Conservation (phyloP, 64 coral and sea anemone genomes). For the Stichodactyla mertensii region DNA sequence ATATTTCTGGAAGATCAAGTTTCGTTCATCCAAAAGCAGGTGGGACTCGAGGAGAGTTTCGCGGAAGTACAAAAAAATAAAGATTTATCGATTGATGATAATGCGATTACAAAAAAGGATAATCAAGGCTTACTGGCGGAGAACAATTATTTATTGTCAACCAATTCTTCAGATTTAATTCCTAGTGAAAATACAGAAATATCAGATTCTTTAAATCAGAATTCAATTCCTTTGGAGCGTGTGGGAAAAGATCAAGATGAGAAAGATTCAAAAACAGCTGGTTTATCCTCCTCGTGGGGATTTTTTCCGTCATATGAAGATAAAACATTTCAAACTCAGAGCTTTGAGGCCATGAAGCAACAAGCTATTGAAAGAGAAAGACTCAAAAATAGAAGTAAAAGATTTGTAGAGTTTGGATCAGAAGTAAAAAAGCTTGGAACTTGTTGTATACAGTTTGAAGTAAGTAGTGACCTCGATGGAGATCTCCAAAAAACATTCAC, state of each 20-base stretch:
- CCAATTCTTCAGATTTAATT: not conserved
- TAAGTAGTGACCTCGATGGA: constrained; percentile 28
- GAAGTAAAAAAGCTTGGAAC: constrained; percentile 34
- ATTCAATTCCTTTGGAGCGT: not conserved
- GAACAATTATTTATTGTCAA: not conserved
- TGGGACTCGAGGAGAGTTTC: not conserved
- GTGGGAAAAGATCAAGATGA: not conserved
- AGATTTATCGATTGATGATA: not conserved
- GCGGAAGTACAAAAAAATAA: not conserved
- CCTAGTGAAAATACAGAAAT: not conserved
- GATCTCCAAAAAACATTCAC: not conserved
- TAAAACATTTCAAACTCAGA: constrained; percentile 46
- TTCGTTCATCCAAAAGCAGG: not conserved
- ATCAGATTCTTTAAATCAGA: not conserved
- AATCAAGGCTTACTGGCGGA: not conserved
- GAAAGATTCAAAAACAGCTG: not conserved
- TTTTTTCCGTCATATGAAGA: constrained; percentile 50
- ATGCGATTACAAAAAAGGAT: not conserved
- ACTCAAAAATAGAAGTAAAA: not conserved
- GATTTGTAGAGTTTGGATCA: constrained; percentile 26
- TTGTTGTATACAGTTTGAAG: constrained; percentile 67
- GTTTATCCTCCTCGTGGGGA: constrained; percentile 70
- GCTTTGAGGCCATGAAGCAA: constrained; percentile 73
- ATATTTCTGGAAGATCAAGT: not conserved
- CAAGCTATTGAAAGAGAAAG: constrained; percentile 35